Evolutionary conservation across 2,888 invertebrate genomes (phyloP), one percentile per base, ranked within the genome.

Genomic region (Xestia rhomboidea): DNA sequence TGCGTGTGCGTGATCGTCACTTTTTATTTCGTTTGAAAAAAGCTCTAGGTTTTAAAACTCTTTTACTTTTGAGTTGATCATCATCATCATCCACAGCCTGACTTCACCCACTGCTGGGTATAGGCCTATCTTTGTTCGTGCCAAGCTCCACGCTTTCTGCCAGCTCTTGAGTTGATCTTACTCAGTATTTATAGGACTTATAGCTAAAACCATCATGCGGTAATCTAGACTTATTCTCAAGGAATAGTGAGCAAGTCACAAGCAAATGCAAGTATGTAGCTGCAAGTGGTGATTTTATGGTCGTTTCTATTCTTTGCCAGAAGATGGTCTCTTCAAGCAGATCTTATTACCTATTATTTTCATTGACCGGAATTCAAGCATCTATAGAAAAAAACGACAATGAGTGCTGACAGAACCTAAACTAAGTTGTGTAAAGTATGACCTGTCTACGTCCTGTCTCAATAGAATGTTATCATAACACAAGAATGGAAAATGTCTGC

Each of bases 381-480:
- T 15, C 30, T 24, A 72, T 66, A 38, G 51, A 82, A 60, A 63
- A 54, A 21, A 38, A 46, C 51, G 7, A 77, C 68, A 72, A 46
- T 64, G 60, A 77, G 11, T 41, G 30, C 18, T 46, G 60, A 63
- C 41, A 18, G 4, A 38, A 57, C 10, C 10, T 60, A 66, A 2
- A 38, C 44, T 60, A 60, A 34, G 66, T 60, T 68, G 57, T 69
- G 27, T 77, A 54, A 72, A 54, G 41, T 44, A 60, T 57, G 70
- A 18, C 46, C 60, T 13, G 72, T 82, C 68, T 69, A 30, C 64
- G 38, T 72, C 64, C 38, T 46, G 82, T 30, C 77, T 81, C 57
- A 38, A 71, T 24, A 18, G 24, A 78, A 69, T 78, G 54, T 81
- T 78, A 54, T 82, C 82, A 82, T 60, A 82, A 82, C 73, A 78